Base-by-base conservation (phyloP, 2,113 vertebrate species). In the Hipposideros armiger region DNA sequence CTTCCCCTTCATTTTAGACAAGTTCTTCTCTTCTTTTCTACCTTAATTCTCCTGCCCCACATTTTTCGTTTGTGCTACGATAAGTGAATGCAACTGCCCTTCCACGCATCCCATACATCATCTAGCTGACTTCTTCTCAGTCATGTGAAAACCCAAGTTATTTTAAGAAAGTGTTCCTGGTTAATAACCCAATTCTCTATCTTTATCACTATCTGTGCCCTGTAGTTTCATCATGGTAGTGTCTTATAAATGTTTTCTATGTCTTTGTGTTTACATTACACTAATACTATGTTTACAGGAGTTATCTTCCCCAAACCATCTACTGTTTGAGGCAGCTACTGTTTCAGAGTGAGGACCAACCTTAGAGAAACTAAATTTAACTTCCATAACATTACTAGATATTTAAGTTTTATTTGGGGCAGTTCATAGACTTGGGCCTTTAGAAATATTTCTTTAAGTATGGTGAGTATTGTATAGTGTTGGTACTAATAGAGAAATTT, bases 401-500 rank as follows among this genome's bases (percentile, higher is more conserved):
- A 60, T 40, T 95, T 95, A 78, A 54, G 42, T 69, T 52, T 95
- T 92, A 45, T 60, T 69, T 1, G 13, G 3, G 36, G 13, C 28
- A 73, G 20, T 92, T 36, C 92, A 56, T 64, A 84, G 52, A 10
- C 6, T 89, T 90, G 52, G 54, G 45, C 7, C 45, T 72, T 87
- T 74, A 66, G 24, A 76, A 69, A 50, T 82, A 92, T 47, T 83
- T 72, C 83, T 77, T 94, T 72, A 88, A 95, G 64, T 92, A 76
- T 36, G 54, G 28, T 83, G 42, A 77, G 2, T 87, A 83, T 90
- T 97, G 94, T 70, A 83, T 66, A 74, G 32, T 66, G 13, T 90
- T 95, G 67, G 24, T 62, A 47, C 50, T 88, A 95, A 95, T 95
- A 87, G 95, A 96, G 90, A 96, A 73, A 91, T 96, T 88, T 80